phyloP scores from a whole-genome alignment of 2,113 vertebrate genomes.

The Takifugu flavidus region DNA sequence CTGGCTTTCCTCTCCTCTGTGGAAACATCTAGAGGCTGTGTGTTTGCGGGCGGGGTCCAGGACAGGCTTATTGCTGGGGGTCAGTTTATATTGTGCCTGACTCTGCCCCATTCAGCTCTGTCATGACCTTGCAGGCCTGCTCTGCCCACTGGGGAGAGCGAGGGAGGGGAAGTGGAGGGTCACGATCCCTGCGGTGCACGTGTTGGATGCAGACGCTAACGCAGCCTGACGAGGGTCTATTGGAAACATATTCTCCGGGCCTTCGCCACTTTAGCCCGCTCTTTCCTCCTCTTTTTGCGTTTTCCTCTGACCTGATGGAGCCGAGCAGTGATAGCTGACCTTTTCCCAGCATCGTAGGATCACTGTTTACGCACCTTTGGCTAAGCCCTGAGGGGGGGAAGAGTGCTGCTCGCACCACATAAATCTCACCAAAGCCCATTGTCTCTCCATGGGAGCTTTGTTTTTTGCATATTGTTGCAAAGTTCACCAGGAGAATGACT shows the following conservation, averaged over 20 bases:
- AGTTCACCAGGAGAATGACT: slow-evolving; percentile 50
- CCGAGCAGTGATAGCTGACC: slow-evolving; percentile 69
- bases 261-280: slow-evolving; percentile 70
- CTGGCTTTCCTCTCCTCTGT: slow-evolving; percentile 34
- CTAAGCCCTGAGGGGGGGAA: slow-evolving; percentile 42
- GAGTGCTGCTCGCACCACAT: slow-evolving; percentile 49
- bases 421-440: slow-evolving; percentile 15
- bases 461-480: slow-evolving; percentile 55
- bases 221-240: slow-evolving; percentile 85
- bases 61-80: slow-evolving; percentile 42
- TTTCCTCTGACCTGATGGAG: slow-evolving; percentile 72
- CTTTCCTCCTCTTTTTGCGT: slow-evolving; percentile 58
- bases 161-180: slow-evolving; percentile 76
- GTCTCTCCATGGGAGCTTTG: slow-evolving; percentile 31
- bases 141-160: slow-evolving; percentile 77
- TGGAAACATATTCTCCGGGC: slow-evolving; percentile 92
- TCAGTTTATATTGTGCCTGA: slow-evolving; percentile 69
- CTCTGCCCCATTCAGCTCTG: slow-evolving; percentile 50
- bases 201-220: slow-evolving; percentile 82
- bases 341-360: slow-evolving; percentile 72
- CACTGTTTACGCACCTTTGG: slow-evolving; percentile 68
- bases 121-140: slow-evolving; percentile 71
- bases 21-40: slow-evolving; percentile 44
- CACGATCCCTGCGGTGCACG: slow-evolving; percentile 81
- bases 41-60: slow-evolving; percentile 5